These are phyloP conservation scores for Boloria selene DNA, from an alignment of 2,888 invertebrate species.

Conservation along the genomic window DNA sequence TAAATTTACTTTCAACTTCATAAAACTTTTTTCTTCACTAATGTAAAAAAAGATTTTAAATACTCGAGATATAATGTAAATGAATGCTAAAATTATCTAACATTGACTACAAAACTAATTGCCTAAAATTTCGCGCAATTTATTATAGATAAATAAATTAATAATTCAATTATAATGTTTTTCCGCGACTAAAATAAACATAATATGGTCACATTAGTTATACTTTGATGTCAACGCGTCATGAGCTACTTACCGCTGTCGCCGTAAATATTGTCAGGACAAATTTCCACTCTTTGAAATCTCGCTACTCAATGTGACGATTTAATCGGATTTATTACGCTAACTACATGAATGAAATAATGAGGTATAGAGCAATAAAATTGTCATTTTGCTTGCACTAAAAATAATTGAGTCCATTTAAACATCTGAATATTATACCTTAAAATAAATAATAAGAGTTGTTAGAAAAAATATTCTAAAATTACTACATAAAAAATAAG, in stretches of 20 bases:
- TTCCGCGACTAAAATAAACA: neutral
- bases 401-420: slow-evolving; percentile 13
- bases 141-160: too few species aligned
- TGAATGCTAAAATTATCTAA: too few species aligned
- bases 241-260: slow-evolving; percentile 54
- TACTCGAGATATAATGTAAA: too few species aligned
- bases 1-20: too few species aligned
- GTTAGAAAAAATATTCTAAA: neutral
- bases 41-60: too few species aligned
- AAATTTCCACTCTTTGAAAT: slow-evolving; percentile 78
- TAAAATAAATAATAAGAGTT: neutral
- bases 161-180: neutral
- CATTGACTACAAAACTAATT: too few species aligned
- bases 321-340: slow-evolving; percentile 70
- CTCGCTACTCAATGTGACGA: slow-evolving; percentile 53
- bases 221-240: slow-evolving; percentile 51
- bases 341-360: slow-evolving; percentile 47
- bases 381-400: slow-evolving; percentile 48
- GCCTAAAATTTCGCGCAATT: too few species aligned
- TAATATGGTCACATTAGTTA: slow-evolving; percentile 31
- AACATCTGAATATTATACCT: slow-evolving; percentile 41
- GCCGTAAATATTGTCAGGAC: slow-evolving; percentile 76
- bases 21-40: too few species aligned
- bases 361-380: slow-evolving; percentile 47
- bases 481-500: too few species aligned